Evolutionary conservation across 1,140 invertebrate genomes (phyloP).

Genomic region (Chelonus insularis): DNA sequence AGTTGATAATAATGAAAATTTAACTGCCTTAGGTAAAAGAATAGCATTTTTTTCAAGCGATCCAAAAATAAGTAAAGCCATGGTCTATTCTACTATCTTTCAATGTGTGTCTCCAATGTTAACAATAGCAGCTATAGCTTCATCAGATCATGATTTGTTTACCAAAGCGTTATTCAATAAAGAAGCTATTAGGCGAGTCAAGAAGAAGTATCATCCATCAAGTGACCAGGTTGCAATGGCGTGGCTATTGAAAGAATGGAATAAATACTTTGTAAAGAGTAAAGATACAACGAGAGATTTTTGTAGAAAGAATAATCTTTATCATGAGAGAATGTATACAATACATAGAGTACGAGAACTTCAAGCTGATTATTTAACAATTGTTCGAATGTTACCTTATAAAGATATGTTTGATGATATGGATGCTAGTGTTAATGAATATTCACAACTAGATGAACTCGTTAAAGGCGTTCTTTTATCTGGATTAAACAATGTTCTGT

Average conservation of each 20-base stretch:
- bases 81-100: slow-evolving; percentile 62
- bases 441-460: slow-evolving; percentile 59
- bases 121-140: slow-evolving; percentile 45
- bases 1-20: slow-evolving; percentile 60
- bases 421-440: slow-evolving; percentile 42
- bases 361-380: slow-evolving; percentile 40
- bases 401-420: slow-evolving; percentile 36
- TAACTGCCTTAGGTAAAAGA: slow-evolving; percentile 64
- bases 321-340: slow-evolving; percentile 52
- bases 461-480: slow-evolving; percentile 58
- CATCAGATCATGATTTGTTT: slow-evolving; percentile 44
- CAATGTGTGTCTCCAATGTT: slow-evolving; percentile 57
- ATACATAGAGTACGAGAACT: slow-evolving; percentile 50
- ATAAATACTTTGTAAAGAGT: slow-evolving; percentile 34
- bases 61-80: slow-evolving; percentile 62
- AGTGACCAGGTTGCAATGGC: slow-evolving; percentile 63
- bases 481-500: slow-evolving; percentile 60
- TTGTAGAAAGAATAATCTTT: slow-evolving; percentile 49
- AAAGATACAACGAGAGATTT: slow-evolving; percentile 39
- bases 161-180: slow-evolving; percentile 37
- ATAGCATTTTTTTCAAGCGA: slow-evolving; percentile 60
- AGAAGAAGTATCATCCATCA: slow-evolving; percentile 54
- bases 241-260: slow-evolving; percentile 59
- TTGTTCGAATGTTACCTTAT: neutral
- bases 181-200: slow-evolving; percentile 53